phyloP scores from a whole-genome alignment of 2,797 vertebrate species.

The Siniperca scherzeri region DNA sequence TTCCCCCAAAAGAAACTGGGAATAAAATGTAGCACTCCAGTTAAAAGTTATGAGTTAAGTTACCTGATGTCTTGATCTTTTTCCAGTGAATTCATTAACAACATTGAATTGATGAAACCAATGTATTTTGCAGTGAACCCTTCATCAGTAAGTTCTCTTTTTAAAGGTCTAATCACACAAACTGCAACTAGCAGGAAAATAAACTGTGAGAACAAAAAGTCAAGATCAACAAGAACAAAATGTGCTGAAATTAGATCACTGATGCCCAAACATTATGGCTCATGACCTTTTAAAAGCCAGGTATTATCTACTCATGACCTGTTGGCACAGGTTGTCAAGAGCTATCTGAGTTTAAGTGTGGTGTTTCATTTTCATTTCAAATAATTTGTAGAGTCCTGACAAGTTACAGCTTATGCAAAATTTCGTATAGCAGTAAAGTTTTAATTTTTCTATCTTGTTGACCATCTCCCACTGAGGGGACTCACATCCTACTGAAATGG shows the following conservation, averaged over 20 bases:
- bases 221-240: background rate
- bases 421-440: background rate
- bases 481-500: background rate
- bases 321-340: background rate
- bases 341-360: background rate
- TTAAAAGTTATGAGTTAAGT: background rate
- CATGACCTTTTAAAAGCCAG: background rate
- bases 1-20: background rate
- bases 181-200: background rate
- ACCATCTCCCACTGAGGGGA: background rate
- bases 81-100: background rate
- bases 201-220: background rate
- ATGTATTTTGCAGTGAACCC: background rate
- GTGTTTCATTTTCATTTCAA: background rate
- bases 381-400: background rate
- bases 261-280: conserved; percentile 3
- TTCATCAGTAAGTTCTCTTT: background rate
- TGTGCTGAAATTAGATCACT: background rate
- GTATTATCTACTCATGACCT: background rate
- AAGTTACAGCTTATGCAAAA: background rate
- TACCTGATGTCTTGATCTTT: background rate
- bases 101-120: background rate
- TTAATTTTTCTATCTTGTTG: background rate
- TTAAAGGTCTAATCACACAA: background rate
- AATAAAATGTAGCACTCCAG: background rate